Base-by-base conservation (phyloP, 2,797 vertebrate species). In the Spinus olivaceus region DNA sequence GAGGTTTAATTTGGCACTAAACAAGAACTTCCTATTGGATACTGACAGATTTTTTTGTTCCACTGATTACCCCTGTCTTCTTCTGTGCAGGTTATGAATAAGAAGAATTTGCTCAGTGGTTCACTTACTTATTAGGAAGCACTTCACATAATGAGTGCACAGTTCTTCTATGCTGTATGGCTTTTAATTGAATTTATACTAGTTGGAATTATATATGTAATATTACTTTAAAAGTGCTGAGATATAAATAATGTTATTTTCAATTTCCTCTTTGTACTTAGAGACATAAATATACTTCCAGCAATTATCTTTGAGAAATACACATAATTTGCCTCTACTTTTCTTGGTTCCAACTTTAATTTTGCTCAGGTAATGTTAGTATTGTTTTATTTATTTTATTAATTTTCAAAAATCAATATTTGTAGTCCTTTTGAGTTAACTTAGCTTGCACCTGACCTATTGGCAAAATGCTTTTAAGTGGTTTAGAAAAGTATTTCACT, bases 171-270 rank as follows among this genome's bases (percentile, higher is more conserved):
- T 81, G 24, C 25, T 88, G 14, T 61, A 41, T 44, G 39, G 39
- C 57, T 93, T 90, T 90, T 95, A 95, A 94, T 53, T 86, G 13
- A 20, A 71, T 90, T 64, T 78, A 60, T 86, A 51, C 28, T 60
- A 14, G 50, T 1, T 42, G 25, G 66, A 81, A 86, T 71, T 53
- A 30, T 21, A 51, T 74, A 60, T 9, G 6, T 49, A 91, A 71
- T 64, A 77, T 64, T 88, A 73, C 37, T 83, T 92, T 81, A 67
- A 57, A 67, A 61, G 20, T 80, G 46, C 15, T 88, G 72, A 88
- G 67, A 72, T 88, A 64, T 74, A 63, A 90, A 50, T 66, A 85
- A 60, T 57, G 73, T 0, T 3, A 23, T 22, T 80, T 89, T 86
- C 14, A 23, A 13, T 71, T 90, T 88, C 20, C 30, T 8, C 6